Base-by-base conservation (phyloP, 2,888 invertebrate genomes). In the Harpalus rubripes region DNA sequence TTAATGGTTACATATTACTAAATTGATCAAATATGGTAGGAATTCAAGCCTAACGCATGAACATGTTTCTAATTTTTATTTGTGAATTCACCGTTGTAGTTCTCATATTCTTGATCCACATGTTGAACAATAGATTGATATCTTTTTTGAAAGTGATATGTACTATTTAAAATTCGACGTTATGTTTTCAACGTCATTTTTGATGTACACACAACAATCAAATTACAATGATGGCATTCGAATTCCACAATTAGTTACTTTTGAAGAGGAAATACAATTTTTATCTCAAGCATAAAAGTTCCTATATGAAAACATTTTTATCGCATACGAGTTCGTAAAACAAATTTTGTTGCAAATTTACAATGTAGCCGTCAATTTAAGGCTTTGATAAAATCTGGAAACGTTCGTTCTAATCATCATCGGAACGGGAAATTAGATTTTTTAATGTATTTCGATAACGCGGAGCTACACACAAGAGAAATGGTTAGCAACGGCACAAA, bases 361-460 rank as follows among this genome's bases (percentile, higher is more conserved):
- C 68, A 68, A 41, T 74, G 72, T 74, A 74, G 72, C 72, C 44
- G 72, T 74, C 72, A 74, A 74, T 74, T 12, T 44, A 74, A 44
- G 18, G 16, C 41, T 15, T n/a, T 2, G 72, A 74, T 74, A 74
- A 41, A 41, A 74, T 74, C 72, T 68, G n/a, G 68, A 68, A 68
- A 68, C 68, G 68, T 68, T 74, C 72, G 44, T 74, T 74, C 44
- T 74, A 74, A 74, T 74, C 41, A 74, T 74, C 72, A 74, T 74
- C 41, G 41, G 72, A 78, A 78, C n/a, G 59, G 59, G 78, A 78
- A 78, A 78, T 59, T 56, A 78, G 59, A 78, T 58, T 78, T 74
- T 78, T 81, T 81, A 65, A 81, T 81, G 63, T 65, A 81, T 52
- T 63, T 65, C 63, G 65, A 81, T 81, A 81, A 81, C 81, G 72